Base-by-base conservation (phyloP, 2,113 vertebrate genomes). In the Melospiza georgiana region DNA sequence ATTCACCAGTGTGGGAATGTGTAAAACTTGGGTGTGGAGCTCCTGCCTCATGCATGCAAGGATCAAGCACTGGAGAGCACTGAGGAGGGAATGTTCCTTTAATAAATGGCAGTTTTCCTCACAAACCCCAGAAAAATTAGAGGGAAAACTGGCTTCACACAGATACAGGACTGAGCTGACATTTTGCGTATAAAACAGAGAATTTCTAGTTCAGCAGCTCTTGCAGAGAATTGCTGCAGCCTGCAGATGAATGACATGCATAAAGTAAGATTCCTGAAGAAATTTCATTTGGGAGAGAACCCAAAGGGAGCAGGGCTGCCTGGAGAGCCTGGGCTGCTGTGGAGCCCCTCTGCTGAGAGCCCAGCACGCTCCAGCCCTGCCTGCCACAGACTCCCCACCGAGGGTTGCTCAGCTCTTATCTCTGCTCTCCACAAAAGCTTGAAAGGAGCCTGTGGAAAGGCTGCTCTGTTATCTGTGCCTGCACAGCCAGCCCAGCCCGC, bases 401-500 rank as follows among this genome's bases (percentile, higher is more conserved):
- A 63, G 95, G 59, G 68, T 85, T 63, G 20, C 66, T 78, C 79
- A 35, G 91, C 86, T 86, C 72, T 94, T 97, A 95, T 97, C 96
- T 96, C 86, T 54, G 52, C 46, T 81, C 94, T 69, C 81, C 96
- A 96, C 92, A 92, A 82, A 90, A 91, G 88, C 90, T 77, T 57
- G 72, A 63, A 82, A 97, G 94, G 89, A 95, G 75, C 57, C 79
- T 78, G 88, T 11, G 35, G 89, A 94, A 81, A 96, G 88, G 77
- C 67, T 35, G 41, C 86, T 92, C 66, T 87, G 89, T 95, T 97
- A 95, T 96, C 96, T 94, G 35, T 62, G 93, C 86, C 86, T 90
- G 69, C 96, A 96, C 81, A 94, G 85, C 71, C 74, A 84, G 65
- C 75, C 92, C 85, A 73, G 84, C 69, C 89, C 57, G 49, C 90